phyloP scores from a whole-genome alignment of 2,797 vertebrate species.

The Chaetodon trifasciatus region DNA sequence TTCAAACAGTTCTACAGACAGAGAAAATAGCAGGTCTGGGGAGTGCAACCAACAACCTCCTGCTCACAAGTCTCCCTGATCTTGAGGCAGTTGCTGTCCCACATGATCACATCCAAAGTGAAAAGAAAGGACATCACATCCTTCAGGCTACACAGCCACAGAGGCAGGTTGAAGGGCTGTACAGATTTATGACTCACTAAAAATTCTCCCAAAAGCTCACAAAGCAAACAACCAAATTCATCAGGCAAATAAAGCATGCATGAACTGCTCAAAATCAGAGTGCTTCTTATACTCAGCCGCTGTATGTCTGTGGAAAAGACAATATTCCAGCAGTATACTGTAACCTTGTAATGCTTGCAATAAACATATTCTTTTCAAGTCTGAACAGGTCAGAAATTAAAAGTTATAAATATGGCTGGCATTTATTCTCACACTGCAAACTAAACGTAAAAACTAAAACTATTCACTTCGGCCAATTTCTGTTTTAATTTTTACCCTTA shows the following conservation, averaged over 20 bases:
- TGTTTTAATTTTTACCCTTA: no score
- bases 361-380: background rate
- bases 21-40: conserved; percentile 19
- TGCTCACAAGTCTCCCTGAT: conserved; percentile 32
- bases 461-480: no score
- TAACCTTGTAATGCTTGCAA: background rate
- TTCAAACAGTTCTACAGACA: background rate
- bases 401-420: background rate
- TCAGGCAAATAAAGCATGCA: conserved; percentile 7
- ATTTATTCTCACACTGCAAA: background rate
- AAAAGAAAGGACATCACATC: conserved; percentile 43
- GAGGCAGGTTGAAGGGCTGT: conserved; percentile 26
- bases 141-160: conserved; percentile 34
- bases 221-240: conserved; percentile 9
- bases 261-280: background rate
- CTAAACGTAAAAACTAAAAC: background rate
- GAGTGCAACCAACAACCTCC: conserved; percentile 32
- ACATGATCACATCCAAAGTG: conserved; percentile 42
- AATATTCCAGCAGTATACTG: background rate
- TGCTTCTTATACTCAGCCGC: background rate
- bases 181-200: conserved; percentile 30
- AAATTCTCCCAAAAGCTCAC: conserved; percentile 17
- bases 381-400: background rate
- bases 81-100: conserved; percentile 38
- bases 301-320: background rate